phyloP scores from a whole-genome alignment of 2,797 vertebrate genomes.

The Zenarchopterus dispar region DNA sequence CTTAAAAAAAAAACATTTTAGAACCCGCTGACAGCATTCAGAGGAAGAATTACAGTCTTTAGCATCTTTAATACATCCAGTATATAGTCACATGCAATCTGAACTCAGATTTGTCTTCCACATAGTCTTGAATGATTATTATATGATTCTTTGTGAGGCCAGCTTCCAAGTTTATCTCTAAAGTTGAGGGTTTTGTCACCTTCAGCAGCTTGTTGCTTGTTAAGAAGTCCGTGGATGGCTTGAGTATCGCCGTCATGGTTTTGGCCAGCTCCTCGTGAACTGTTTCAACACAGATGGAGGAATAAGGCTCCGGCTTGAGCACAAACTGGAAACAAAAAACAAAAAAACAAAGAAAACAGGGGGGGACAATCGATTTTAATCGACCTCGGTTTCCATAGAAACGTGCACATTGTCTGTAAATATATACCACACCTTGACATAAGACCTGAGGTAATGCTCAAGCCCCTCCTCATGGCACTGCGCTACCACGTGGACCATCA shows the following conservation, averaged over 20 bases:
- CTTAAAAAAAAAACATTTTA: no score
- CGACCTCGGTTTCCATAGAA: background rate
- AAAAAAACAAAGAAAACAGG: background rate
- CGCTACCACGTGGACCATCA: constrained; percentile 96
- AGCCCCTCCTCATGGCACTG: constrained; percentile 98
- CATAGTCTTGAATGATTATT: no score
- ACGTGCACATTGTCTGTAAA: background rate
- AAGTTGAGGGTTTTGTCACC: constrained; percentile 74
- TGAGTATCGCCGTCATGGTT: constrained; percentile 97
- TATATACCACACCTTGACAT: constrained; percentile 87
- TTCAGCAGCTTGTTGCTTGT: constrained; percentile 98
- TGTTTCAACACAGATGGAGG: constrained; percentile 81
- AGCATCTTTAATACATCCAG: no score
- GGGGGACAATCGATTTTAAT: no score
- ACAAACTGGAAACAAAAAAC: constrained; percentile 84
- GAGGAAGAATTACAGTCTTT: no score
- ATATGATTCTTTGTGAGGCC: no score
- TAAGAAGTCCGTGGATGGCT: constrained; percentile 95
- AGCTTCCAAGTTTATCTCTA: no score
- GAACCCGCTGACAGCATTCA: no score
- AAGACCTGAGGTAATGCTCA: constrained; percentile 94
- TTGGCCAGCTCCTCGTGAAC: constrained; percentile 96
- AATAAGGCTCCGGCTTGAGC: constrained; percentile 90
- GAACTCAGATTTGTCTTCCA: no score
- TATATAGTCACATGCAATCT: no score